phyloP scores from a whole-genome alignment of 64 coral and sea anemone species.

The Montipora efflorescens region DNA sequence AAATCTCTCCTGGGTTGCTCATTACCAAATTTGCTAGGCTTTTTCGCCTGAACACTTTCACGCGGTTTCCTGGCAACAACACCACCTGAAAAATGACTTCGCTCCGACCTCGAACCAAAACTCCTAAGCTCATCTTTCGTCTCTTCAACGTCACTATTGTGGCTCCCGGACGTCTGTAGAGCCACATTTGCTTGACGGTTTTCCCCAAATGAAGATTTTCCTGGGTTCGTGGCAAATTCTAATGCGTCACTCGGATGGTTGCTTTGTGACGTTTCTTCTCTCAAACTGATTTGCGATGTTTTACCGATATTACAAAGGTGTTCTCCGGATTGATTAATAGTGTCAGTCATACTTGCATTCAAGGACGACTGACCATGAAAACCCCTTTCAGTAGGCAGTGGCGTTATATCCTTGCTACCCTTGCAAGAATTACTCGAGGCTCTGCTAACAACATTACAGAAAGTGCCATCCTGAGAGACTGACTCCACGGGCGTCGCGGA shows the following conservation, averaged over 20 bases:
- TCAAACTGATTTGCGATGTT: neutral
- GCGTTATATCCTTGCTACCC: neutral
- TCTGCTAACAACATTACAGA: neutral
- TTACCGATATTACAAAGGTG: neutral
- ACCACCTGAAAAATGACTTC: neutral
- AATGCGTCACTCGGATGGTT: neutral
- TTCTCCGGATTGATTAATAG: neutral
- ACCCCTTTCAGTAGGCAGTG: neutral
- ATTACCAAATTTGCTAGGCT: neutral
- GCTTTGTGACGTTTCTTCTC: neutral
- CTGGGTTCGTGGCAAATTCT: neutral
- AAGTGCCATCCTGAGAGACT: neutral
- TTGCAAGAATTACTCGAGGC: neutral
- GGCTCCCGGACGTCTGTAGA: neutral
- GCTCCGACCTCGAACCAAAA: neutral
- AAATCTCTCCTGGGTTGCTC: conserved; percentile 40
- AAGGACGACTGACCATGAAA: neutral
- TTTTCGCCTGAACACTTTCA: neutral
- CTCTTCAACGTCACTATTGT: neutral
- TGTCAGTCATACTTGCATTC: neutral
- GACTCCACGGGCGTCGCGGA: neutral
- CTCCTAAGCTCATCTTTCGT: neutral
- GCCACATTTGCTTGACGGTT: neutral
- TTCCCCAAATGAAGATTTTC: neutral
- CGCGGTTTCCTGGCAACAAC: neutral